Evolutionary conservation across 1,140 invertebrate species (phyloP).

Genomic region (Lutraria rhynchaena): DNA sequence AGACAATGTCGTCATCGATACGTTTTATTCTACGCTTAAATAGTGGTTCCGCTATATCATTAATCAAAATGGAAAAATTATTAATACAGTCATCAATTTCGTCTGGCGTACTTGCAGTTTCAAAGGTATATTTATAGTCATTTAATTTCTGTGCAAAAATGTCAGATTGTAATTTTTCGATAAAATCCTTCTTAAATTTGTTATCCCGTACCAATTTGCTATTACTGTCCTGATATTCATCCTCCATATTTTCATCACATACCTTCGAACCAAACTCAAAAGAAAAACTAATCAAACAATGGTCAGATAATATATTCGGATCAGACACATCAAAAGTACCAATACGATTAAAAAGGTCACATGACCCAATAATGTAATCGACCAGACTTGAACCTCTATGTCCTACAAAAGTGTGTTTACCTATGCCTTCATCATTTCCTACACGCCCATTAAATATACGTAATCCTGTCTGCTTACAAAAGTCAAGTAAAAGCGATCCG

Average conservation of each 20-base stretch:
- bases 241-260: background rate
- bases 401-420: constrained; percentile 6
- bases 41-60: background rate
- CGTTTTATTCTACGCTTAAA: too few species aligned
- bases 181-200: background rate
- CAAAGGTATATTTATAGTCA: background rate
- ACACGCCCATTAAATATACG: background rate
- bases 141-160: background rate
- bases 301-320: constrained; percentile 17
- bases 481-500: background rate
- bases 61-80: constrained; percentile 16
- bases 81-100: constrained; percentile 13
- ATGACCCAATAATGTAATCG: background rate
- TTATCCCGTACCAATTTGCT: constrained; percentile 13
- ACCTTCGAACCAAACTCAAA: background rate
- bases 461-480: constrained; percentile 21
- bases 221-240: too few species aligned
- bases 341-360: background rate
- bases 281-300: constrained; percentile 4
- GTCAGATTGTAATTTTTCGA: background rate
- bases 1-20: too few species aligned
- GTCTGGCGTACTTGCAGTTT: background rate
- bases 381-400: background rate
- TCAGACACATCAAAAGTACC: background rate
- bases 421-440: background rate